Conservation (phyloP, 2,113 vertebrate species). For the Colistium nudipinnis region DNA sequence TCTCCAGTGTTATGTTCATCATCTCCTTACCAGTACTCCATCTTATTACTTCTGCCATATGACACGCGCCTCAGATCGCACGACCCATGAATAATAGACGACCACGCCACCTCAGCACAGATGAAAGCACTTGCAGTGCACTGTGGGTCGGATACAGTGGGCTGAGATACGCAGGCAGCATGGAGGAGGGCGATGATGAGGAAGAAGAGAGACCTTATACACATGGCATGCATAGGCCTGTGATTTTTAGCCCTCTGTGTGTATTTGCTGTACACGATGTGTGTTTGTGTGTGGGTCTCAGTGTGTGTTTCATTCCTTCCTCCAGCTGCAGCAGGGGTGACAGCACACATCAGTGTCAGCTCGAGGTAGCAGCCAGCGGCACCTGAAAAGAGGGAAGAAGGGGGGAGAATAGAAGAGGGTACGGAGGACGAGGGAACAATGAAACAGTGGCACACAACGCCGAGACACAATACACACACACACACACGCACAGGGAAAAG, state of each 20-base stretch:
- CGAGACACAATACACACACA: constrained; percentile 44
- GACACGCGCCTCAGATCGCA: constrained; percentile 77
- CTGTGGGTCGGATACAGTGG: constrained; percentile 73
- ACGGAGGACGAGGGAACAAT: constrained; percentile 72
- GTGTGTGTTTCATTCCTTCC: constrained; percentile 54
- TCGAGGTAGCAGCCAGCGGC: constrained; percentile 80
- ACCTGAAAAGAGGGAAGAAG: constrained; percentile 81
- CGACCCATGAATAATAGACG: constrained; percentile 86
- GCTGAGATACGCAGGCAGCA: constrained; percentile 52
- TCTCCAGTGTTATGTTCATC: constrained; percentile 63
- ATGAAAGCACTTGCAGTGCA: constrained; percentile 81
- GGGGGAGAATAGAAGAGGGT: constrained; percentile 41
- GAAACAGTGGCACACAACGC: constrained; percentile 75
- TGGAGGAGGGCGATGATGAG: constrained; percentile 45
- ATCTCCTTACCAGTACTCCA: constrained; percentile 72
- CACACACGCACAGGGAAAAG: constrained; percentile 61
- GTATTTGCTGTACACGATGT: constrained; percentile 10
- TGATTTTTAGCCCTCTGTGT: constrained; percentile 52
- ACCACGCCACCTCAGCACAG: constrained; percentile 80
- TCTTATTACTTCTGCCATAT: constrained; percentile 84
- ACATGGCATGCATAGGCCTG: constrained; percentile 71
- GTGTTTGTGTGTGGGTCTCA: constrained; percentile 41
- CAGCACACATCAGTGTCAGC: constrained; percentile 79
- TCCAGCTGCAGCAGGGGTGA: constrained; percentile 70
- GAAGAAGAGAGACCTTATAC: constrained; percentile 50